Base-by-base conservation (phyloP, 2,888 invertebrate species). In the Synanthedon andrenaeformis region DNA sequence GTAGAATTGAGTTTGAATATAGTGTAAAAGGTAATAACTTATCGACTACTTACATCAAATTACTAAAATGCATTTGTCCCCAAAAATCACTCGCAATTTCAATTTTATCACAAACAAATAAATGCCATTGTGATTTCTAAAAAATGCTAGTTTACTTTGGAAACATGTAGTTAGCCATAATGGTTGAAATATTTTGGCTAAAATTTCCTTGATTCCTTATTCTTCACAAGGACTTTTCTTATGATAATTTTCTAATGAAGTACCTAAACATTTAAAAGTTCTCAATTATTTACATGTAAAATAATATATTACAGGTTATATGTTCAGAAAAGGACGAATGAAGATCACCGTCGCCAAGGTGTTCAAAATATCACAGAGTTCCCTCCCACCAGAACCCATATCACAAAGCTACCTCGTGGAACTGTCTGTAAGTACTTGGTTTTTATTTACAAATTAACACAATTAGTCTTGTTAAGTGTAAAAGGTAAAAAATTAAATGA, bases 241-340 rank as follows among this genome's bases (percentile, higher is more conserved):
- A 4, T 23, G 1, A n/a, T n/a, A n/a, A n/a, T 28, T 6, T 6
- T 28, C 3, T 35, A 8, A 35, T 35, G 35, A 35, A 8, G 0
- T 35, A 4, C 23, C 4, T 5, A 28, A 35, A 0, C n/a, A 35
- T 35, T 35, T 35, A 2, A 3, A 35, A 8, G 8, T 2, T 35
- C 35, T 35, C 35, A 35, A 35, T 35, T 35, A 35, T 35, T 35
- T 3, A 35, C 10, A 10, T 35, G 35, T 35, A 1, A 10, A 35
- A 35, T 13, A 1, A 45, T 49, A 42, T 54, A 57, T 70, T 72
- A 52, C 76, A 89, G 89, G 92, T 13, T 97, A 94, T 70, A 95
- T 98, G 93, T 98, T 98, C 70, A 91, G 97, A 55, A 98, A 98
- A 81, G 98, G 98, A 0, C 90, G 97, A 56, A 97, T 98, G 96